phyloP scores from a whole-genome alignment of 1,140 invertebrate species.

The Yoshiicerus persimilis region DNA sequence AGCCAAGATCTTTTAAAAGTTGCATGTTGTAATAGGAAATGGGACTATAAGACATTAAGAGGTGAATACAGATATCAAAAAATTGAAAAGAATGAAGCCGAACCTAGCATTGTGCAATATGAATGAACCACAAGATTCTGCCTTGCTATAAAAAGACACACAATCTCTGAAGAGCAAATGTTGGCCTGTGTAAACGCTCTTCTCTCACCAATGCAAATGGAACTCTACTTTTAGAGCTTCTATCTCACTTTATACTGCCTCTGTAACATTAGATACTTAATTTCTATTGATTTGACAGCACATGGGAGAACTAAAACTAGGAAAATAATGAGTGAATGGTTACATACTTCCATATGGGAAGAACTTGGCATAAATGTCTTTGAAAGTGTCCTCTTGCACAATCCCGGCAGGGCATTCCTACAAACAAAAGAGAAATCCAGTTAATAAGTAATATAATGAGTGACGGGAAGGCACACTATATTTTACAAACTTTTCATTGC shows the following conservation, averaged over 20 bases:
- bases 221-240: too few species aligned
- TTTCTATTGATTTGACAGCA: too few species aligned
- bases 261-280: neutral
- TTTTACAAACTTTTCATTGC: too few species aligned
- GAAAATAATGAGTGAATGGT: neutral
- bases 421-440: conserved; percentile 53
- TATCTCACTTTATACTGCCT: too few species aligned
- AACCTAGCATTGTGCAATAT: neutral
- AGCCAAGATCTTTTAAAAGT: neutral
- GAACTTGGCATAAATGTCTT: conserved; percentile 97
- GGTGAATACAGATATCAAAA: neutral
- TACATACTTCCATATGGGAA: conserved; percentile 97
- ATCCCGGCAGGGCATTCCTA: conserved; percentile 96
- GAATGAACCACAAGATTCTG: neutral
- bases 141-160: neutral
- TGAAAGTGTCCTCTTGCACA: conserved; percentile 94
- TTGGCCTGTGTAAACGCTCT: neutral
- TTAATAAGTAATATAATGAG: too few species aligned
- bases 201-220: too few species aligned
- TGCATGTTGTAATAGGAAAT: neutral
- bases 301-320: neutral
- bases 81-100: neutral
- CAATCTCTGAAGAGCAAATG: neutral
- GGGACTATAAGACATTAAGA: neutral
- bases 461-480: too few species aligned